Evolutionary conservation across 2,888 invertebrate genomes (phyloP), one percentile per base, ranked within the genome.

Genomic region (Leptopilina myrica): DNA sequence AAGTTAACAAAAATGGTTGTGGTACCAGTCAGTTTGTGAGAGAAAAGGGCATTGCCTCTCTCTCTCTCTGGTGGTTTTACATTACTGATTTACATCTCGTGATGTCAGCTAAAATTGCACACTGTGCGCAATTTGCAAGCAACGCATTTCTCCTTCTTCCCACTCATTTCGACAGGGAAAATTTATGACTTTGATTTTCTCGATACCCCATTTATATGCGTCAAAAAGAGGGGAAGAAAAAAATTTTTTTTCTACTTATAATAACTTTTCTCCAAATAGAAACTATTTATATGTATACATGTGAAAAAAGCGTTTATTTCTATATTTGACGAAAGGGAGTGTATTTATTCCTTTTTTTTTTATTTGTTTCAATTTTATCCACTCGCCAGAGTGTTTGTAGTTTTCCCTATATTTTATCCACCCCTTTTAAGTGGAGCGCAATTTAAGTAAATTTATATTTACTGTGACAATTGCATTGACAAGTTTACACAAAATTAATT

Each of bases 81-180:
- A 76, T 49, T 64, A 40, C 76, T 76, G 76, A 76, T 76, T 64
- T 76, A 76, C 76, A 76, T 76, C 62, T 62, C 43, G 64, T 64
- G 76, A 64, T 33, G 64, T 62, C 76, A 62, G 76, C 76, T 26
- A 62, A 62, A 76, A 76, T 76, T 49, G 76, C 64, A 76, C 64
- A 64, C 46, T 62, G 46, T 64, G 40, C 64, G 46, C 62, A 43
- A 76, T 76, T 76, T 76, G 76, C 64, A 64, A 64, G 76, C 76
- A 20, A 64, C 76, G 76, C 76, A 64, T 76, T 76, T 76, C 73
- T 40, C 46, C 56, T 33, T 49, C 64, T 64, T 76, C 43, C 59
- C 14, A 64, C 59, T 64, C 76, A 33, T 64, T 43, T 64, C 76
- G 43, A 64, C 62, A 26, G 43, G 62, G 7, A 40, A 14, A 46